Evolutionary conservation across 2,888 invertebrate genomes (phyloP), one percentile per base, ranked within the genome.

Genomic region (Polyploca ridens): DNA sequence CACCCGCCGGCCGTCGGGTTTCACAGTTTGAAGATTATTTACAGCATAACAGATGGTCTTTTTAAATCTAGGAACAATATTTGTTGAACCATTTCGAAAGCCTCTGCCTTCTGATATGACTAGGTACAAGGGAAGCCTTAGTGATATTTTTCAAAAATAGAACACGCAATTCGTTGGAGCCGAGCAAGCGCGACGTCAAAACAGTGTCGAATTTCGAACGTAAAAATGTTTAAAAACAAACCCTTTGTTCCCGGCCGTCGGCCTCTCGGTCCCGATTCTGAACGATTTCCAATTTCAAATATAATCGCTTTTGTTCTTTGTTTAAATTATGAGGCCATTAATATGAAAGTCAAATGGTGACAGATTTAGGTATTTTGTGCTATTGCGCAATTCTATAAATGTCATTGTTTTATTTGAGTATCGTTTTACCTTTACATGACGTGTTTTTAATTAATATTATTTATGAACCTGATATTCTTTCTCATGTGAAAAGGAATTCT

Each of bases 231-330:
- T 63, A 58, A 70, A 72, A 83, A 73, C 72, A 78, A 78, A 84
- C 82, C 83, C 84, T 83, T 87, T 86, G 84, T 85, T 86, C 79
- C 76, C 70, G 72, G 75, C 64, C 69, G 68, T 69, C 70, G 74
- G 70, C 70, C 78, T 72, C 75, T 76, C 82, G 82, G 81, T 78
- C 70, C 19, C 54, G 41, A 41, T 60, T 60, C 16, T n/a, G 46
- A 46, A 38, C 38, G 65, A 69, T 70, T 71, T 70, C 72, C 75
- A 70, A 75, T 82, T 86, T 83, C 85, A 85, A 87, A 83, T 78
- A 61, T 61, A 80, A 79, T 77, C 63, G 86, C 88, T 85, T 87
- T 89, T 87, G 89, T 88, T 89, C 89, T 88, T 89, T 88, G 89
- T 89, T 88, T 79, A 63, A 74, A 78, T 35, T 78, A 70, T 74